Conservation (phyloP, 2,113 vertebrate genomes). For the Setophaga kirtlandii region DNA sequence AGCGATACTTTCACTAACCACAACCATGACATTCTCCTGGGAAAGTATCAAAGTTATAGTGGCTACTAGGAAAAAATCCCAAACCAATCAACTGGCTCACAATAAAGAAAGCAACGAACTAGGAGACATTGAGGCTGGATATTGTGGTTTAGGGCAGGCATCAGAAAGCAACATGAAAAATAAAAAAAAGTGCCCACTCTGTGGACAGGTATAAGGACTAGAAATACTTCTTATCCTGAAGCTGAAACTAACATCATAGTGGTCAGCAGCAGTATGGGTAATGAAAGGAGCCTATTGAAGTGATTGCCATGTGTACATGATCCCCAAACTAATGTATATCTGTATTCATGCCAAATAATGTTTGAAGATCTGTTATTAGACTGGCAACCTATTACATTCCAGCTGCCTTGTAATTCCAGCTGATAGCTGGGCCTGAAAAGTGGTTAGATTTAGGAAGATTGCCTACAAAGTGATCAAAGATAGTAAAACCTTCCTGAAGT, state of each 20-base stretch:
- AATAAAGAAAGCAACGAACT: neutral
- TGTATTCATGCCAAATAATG: neutral
- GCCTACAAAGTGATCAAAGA: neutral
- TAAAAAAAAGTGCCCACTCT: neutral
- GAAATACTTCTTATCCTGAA: neutral
- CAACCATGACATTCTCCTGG: neutral
- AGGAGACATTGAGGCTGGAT: neutral
- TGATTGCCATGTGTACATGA: accelerated
- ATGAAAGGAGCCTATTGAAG: neutral
- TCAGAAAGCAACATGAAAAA: neutral
- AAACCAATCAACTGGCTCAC: neutral
- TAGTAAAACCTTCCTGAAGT: neutral
- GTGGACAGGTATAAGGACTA: neutral
- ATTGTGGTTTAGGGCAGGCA: neutral
- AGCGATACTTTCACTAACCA: neutral
- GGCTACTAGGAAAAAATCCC: neutral
- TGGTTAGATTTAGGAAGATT: neutral
- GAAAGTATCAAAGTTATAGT: neutral
- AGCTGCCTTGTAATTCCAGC: neutral
- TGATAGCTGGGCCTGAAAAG: neutral
- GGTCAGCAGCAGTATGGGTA: neutral
- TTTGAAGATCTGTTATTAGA: neutral
- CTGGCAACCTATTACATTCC: neutral
- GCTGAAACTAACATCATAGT: neutral
- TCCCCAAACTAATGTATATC: neutral